These are phyloP conservation scores for Dinomys branickii DNA, from an alignment of 2,113 vertebrate species.

Conservation along the genomic window DNA sequence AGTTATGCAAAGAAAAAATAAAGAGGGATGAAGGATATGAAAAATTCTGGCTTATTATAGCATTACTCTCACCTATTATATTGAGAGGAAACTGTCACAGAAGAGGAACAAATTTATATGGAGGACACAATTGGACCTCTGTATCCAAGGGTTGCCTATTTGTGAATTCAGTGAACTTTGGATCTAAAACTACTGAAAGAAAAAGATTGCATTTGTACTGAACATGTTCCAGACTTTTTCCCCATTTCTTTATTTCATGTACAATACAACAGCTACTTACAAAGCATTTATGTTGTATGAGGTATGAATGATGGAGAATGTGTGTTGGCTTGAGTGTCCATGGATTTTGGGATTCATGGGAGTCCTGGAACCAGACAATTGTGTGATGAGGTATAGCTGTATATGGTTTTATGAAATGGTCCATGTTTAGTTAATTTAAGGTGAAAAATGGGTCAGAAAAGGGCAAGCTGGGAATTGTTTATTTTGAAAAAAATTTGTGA, in stretches of 20 bases:
- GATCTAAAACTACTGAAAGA: neutral
- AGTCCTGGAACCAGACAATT: neutral
- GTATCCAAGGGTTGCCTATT: neutral
- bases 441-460: neutral
- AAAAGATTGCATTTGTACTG: neutral
- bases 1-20: constrained; percentile 4
- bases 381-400: neutral
- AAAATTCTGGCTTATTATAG: neutral
- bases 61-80: neutral
- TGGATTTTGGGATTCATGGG: neutral
- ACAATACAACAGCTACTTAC: neutral
- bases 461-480: neutral
- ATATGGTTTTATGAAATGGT: constrained; percentile 36
- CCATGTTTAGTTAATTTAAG: constrained; percentile 32
- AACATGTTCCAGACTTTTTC: neutral
- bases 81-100: neutral
- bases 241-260: neutral
- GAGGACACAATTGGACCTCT: neutral
- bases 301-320: neutral
- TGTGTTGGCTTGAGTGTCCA: neutral
- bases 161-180: neutral
- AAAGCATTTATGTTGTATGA: neutral
- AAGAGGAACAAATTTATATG: neutral
- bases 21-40: neutral
- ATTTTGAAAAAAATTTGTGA: neutral